These are phyloP conservation scores for Caloenas nicobarica DNA, from an alignment of 2,113 vertebrate genomes.

Conservation along the genomic window DNA sequence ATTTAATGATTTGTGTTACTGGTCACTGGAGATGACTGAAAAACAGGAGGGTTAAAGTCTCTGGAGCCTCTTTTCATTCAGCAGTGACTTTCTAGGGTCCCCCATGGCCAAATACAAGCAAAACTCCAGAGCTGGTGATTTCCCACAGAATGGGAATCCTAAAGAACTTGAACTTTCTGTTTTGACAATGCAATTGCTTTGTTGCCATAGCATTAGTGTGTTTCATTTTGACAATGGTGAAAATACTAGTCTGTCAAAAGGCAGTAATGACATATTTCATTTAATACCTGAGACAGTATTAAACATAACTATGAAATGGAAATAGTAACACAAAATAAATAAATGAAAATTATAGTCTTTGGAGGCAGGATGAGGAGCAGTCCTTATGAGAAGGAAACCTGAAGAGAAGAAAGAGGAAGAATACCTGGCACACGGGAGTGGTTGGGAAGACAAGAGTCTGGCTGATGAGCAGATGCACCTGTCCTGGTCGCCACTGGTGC, in stretches of 20 bases:
- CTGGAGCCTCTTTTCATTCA: neutral
- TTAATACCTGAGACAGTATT: neutral
- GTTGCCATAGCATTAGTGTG: neutral
- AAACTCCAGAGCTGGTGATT: neutral
- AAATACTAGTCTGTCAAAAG: neutral
- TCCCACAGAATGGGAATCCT: neutral
- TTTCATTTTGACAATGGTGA: neutral
- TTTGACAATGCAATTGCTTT: neutral
- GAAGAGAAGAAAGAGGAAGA: neutral
- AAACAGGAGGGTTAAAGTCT: neutral
- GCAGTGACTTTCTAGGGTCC: neutral
- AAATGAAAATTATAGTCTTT: neutral
- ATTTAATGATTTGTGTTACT: neutral
- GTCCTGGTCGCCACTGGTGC: neutral
- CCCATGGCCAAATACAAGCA: neutral
- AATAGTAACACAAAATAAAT: neutral
- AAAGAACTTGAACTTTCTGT: neutral
- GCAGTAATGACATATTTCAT: neutral
- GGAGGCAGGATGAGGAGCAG: neutral
- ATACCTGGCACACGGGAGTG: accelerated
- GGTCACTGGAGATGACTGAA: neutral
- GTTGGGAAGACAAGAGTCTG: neutral
- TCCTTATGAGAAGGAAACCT: neutral
- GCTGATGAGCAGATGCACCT: neutral
- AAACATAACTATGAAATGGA: neutral